A percentile compares a stretch with the other conserved stretches of the same genome.
Conservation (phyloP, 2,797 vertebrate species). For the Lagocephalus sceleratus region DNA sequence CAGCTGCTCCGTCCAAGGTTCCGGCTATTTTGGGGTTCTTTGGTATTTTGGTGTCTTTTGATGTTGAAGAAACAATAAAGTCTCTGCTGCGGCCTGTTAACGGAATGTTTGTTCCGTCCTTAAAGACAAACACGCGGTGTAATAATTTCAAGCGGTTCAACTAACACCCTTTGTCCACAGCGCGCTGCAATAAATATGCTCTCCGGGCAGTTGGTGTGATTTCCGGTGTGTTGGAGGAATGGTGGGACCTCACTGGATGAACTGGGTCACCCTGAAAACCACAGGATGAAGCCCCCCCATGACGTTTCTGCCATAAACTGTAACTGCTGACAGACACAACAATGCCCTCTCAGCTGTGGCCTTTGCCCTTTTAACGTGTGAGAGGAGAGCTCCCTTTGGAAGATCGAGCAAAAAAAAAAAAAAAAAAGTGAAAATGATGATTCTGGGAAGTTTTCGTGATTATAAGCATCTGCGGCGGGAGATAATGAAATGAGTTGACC, state of each 20-base stretch:
- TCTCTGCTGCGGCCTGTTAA: no score
- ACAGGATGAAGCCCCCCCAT: conserved; percentile 44
- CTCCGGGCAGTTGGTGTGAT: no score
- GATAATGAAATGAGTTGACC: background rate
- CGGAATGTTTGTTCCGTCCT: background rate
- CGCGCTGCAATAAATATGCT: no score
- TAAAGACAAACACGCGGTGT: background rate
- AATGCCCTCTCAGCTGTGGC: conserved; percentile 47
- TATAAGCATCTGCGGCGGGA: no score
- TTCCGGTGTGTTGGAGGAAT: no score
- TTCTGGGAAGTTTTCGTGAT: no score
- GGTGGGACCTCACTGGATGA: conserved; percentile 7
- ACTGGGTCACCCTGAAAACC: conserved; percentile 41
- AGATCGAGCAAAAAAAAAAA: no score
- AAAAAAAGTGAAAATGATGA: no score
- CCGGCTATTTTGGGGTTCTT: background rate
- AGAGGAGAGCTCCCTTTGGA: conserved; percentile 14
- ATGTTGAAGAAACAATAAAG: background rate
- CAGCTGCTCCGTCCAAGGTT: background rate
- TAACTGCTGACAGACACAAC: conserved; percentile 47
- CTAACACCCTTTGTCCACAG: no score
- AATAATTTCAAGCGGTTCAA: background rate
- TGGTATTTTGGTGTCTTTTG: conserved; percentile 1
- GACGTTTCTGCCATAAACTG: conserved; percentile 38
- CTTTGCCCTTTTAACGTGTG: conserved; percentile 30